Percentiles rank a stretch among this genome's conserved stretches.
These are phyloP conservation scores for Agapornis roseicollis DNA, from an alignment of 2,113 vertebrate genomes.

Conservation along the genomic window DNA sequence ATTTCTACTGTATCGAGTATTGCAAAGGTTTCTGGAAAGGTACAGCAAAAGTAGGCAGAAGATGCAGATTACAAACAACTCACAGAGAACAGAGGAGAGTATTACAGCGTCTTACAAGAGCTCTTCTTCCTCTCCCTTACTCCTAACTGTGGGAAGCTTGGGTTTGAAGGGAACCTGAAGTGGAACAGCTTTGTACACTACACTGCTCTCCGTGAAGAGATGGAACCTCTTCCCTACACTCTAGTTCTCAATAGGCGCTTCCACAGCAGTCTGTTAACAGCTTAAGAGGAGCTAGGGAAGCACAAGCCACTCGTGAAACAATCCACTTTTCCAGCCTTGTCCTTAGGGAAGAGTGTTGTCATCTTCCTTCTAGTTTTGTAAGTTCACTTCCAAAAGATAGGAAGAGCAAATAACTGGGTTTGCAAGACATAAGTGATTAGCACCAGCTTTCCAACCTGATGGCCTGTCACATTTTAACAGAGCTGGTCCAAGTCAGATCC, in stretches of 20 bases:
- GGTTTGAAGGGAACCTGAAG: not conserved
- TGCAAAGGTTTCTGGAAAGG: conserved; percentile 27
- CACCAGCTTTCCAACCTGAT: not conserved
- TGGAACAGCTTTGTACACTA: not conserved
- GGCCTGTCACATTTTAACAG: not conserved
- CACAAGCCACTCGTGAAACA: not conserved
- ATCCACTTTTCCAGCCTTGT: not conserved
- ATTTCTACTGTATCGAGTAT: conserved; percentile 20
- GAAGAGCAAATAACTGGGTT: not conserved
- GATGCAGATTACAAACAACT: conserved; percentile 50
- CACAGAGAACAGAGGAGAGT: conserved; percentile 1
- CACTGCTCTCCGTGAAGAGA: not conserved
- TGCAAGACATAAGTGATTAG: not conserved
- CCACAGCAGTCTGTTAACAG: not conserved
- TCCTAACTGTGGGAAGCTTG: not conserved
- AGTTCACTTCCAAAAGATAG: not conserved
- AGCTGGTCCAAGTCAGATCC: not conserved
- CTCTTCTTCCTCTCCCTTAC: conserved; percentile 12
- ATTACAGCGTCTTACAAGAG: conserved; percentile 34
- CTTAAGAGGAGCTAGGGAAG: not conserved
- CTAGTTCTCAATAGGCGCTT: not conserved
- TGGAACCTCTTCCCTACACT: not conserved
- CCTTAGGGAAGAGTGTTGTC: not conserved
- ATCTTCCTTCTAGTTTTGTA: not conserved
- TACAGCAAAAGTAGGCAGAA: conserved; percentile 40